These are phyloP conservation scores for Sebastolobus alascanus DNA, from an alignment of 2,797 vertebrate species.

Conservation along the genomic window DNA sequence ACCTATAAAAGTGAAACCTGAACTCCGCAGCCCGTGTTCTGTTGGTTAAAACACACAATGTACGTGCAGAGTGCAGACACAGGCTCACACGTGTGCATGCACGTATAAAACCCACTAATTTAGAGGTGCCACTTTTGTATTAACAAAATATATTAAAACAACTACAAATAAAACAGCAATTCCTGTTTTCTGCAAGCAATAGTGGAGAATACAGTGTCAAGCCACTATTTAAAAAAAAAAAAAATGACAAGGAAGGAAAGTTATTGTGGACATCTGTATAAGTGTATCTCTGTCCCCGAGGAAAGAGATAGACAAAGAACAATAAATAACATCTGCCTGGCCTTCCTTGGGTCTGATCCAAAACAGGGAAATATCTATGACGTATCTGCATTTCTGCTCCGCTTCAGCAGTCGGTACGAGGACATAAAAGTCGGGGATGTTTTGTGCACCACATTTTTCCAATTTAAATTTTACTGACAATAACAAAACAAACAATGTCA, in stretches of 20 bases:
- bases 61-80: conserved; percentile 12
- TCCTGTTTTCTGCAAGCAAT: conserved; percentile 1
- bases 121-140: conserved; percentile 17
- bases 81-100: conserved; percentile 17
- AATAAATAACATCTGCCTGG: conserved; percentile 85
- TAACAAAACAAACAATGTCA: conserved; percentile 79
- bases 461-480: conserved; percentile 75
- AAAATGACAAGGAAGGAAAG: conserved; percentile 65
- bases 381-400: conserved; percentile 71
- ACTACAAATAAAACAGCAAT: conserved; percentile 8
- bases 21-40: conserved; percentile 53
- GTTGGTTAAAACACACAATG: conserved; percentile 21
- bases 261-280: conserved; percentile 82
- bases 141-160: background rate
- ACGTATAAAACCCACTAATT: background rate
- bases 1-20: conserved; percentile 69
- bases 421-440: conserved; percentile 66
- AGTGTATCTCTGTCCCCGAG: conserved; percentile 71
- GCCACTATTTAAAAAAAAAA: conserved; percentile 20
- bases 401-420: conserved; percentile 60
- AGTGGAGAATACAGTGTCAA: conserved; percentile 26
- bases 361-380: conserved; percentile 76
- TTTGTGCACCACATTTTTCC: conserved; percentile 59
- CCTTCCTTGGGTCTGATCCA: conserved; percentile 74
- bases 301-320: conserved; percentile 81